Evolutionary conservation across 35 echinoderm and acorn worm species (phyloP), one percentile per base, ranked within the genome.

Genomic region (Ophioderma brevispina): DNA sequence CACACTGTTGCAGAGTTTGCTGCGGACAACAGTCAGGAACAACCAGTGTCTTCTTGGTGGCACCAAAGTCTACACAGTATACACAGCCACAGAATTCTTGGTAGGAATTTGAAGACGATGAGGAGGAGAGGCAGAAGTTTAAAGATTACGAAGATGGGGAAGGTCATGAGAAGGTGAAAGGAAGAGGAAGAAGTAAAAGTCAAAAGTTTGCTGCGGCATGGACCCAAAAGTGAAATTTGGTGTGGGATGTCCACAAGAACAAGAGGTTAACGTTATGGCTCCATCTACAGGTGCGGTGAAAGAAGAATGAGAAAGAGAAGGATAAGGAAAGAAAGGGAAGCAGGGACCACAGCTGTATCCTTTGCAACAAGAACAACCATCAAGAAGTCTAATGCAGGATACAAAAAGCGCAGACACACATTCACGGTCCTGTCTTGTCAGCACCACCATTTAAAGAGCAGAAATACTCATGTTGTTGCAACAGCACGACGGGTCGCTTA

Each of bases 381-480:
- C 84, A 99, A 99, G 85, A n/a, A 99, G 97, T 81, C 85, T 99
- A 55, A 99, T 99, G 97, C 93, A 95, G 80, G 97, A 99, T 99
- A 99, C 88, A 99, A 99, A 85, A 99, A 89, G 81, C 77, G 97
- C 13, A 99, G 36, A 82, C 55, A 6, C 97, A 99, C 97, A 99
- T 80, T 99, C 97, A 0, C 78, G 97, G 78, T 99, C 97, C 0
- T 87, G 92, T 18, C 95, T 99, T 25, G 97, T 99, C 64, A 99
- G 95, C 77, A 99, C 91, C 97, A 3, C 95, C 97, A 28, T 99
- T 93, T 80, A 99, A 99, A 76, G 97, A 99, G 85, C 82, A 87
- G 91, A 99, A 91, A 43, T 95, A 95, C 76, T 90, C 90, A 87
- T 87, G 59, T 86, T 75, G 80, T 43, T 90, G 46, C 78, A 92